Percentiles rank a stretch among this genome's conserved stretches.
Evolutionary conservation across 2,113 vertebrate species (phyloP).

Genomic region (Sphaerodactylus townsendi): DNA sequence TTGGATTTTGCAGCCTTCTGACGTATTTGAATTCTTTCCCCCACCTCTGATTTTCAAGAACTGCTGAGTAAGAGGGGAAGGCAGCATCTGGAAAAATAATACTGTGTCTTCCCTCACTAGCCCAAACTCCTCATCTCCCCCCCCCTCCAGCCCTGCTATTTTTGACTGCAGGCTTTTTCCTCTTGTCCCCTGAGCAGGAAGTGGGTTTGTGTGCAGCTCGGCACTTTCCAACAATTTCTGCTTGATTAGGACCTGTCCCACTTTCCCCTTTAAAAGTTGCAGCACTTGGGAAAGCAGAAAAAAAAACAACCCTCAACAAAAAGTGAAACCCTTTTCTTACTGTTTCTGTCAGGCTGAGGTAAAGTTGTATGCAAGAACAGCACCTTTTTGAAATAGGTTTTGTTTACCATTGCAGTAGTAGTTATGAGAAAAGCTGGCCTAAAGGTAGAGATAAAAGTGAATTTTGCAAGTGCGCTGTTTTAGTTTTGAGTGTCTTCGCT

Average conservation of each 20-base stretch:
- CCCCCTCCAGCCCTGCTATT: not conserved
- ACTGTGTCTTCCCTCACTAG: not conserved
- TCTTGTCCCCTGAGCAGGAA: not conserved
- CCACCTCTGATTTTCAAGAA: not conserved
- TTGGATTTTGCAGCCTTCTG: not conserved
- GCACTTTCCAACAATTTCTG: not conserved
- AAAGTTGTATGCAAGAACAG: no score
- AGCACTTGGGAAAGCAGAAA: not conserved
- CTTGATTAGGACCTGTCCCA: not conserved
- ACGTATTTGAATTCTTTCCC: constrained; percentile 22
- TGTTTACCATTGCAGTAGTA: no score
- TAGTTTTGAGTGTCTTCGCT: no score
- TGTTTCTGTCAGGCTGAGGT: no score
- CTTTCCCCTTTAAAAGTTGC: not conserved
- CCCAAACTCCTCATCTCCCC: not conserved
- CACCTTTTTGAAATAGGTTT: no score
- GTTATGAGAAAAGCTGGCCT: no score
- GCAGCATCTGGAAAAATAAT: not conserved
- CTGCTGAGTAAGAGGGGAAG: constrained; percentile 33
- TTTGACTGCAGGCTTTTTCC: not conserved
- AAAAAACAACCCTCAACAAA: no score
- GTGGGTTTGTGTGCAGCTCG: rapidly evolving
- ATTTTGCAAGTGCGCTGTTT: no score
- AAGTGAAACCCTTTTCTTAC: no score
- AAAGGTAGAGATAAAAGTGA: no score